Evolutionary conservation across 92 coral and sea anemone species (phyloP).

Genomic region (Zoanthus sansibaricus): DNA sequence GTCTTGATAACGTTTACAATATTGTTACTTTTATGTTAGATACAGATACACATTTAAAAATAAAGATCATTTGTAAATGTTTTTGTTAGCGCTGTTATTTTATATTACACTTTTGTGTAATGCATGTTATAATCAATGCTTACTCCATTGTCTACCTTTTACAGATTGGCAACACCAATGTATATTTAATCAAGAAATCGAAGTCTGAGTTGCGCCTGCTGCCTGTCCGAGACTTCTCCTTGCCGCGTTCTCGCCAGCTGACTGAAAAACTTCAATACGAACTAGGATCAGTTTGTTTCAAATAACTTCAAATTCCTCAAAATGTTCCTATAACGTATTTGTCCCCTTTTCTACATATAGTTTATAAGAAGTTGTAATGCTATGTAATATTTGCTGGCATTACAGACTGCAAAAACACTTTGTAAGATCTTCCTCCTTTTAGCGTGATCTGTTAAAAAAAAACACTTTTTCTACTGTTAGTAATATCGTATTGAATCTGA

Average conservation of each 20-base stretch:
- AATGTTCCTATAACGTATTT: slow-evolving; percentile 16
- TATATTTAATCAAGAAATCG: slow-evolving; percentile 66
- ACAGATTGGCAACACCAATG: slow-evolving; percentile 72
- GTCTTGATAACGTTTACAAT: no score
- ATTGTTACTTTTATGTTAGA: no score
- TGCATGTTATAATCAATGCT: no score
- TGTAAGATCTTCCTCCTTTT: neutral
- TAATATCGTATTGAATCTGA: neutral
- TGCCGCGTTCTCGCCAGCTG: slow-evolving; percentile 53
- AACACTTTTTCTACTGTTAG: neutral
- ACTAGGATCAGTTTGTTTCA: slow-evolving; percentile 85
- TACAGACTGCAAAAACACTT: neutral
- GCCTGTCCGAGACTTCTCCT: slow-evolving; percentile 75
- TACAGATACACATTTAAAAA: no score
- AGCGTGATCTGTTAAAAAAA: neutral
- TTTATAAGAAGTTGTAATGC: slow-evolving; percentile 34
- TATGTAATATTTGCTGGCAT: neutral
- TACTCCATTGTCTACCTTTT: neutral
- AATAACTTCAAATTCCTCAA: slow-evolving; percentile 37
- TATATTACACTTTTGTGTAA: no score
- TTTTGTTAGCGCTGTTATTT: no score
- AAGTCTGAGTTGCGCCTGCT: slow-evolving; percentile 62
- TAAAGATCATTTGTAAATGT: no score
- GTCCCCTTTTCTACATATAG: neutral
- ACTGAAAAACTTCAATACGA: slow-evolving; percentile 75